phyloP scores from a whole-genome alignment of 2,888 invertebrate genomes.

The Cantharis nigra region DNA sequence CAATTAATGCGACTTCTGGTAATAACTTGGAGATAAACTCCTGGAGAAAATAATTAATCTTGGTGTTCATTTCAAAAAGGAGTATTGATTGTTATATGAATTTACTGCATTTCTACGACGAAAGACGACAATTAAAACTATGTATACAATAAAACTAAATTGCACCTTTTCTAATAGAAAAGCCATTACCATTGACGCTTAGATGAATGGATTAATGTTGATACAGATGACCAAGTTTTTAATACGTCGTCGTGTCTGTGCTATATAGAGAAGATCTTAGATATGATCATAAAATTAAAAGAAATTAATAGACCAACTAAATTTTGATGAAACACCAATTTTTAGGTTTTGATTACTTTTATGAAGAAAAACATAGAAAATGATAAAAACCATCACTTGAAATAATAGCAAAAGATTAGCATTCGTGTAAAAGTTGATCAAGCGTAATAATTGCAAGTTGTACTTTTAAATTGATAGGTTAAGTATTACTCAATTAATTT shows the following conservation, averaged over 20 bases:
- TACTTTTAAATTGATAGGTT: background rate
- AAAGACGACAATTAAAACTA: background rate
- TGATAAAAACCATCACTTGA: background rate
- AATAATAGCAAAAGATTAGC: background rate
- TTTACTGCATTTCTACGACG: background rate
- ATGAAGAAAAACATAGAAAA: background rate
- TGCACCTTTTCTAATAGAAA: background rate
- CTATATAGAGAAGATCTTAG: background rate
- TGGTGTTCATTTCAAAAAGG: background rate
- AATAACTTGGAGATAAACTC: background rate
- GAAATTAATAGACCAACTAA: no score
- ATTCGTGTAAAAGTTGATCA: background rate
- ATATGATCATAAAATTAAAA: no score
- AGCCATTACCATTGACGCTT: background rate
- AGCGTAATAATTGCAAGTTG: background rate
- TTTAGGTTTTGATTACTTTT: background rate
- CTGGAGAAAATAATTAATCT: background rate
- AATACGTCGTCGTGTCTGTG: background rate
- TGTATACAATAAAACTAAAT: background rate
- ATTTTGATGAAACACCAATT: background rate
- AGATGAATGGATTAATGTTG: background rate
- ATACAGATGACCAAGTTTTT: background rate
- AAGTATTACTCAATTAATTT: background rate
- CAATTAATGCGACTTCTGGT: background rate
- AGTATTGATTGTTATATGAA: background rate